Base-by-base conservation (phyloP, 1,140 invertebrate species). In the Melitaea cinxia region DNA sequence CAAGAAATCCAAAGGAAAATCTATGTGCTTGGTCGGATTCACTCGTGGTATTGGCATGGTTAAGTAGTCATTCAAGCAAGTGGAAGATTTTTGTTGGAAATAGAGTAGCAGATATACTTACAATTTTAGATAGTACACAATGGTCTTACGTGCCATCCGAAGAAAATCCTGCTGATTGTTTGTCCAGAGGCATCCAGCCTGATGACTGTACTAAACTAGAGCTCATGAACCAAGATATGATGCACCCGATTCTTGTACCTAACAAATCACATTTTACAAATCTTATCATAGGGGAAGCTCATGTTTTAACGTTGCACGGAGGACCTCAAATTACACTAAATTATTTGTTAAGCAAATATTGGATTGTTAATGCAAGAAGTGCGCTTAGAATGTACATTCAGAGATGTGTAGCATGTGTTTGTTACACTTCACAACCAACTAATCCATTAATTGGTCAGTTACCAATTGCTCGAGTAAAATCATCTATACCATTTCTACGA, bases 11-110 rank as follows among this genome's bases (percentile, higher is more conserved):
- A 37, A 64, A 69, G 50, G 6, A 21, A 7, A 60, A 67, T 21
- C 4, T 63, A 15, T 42, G 30, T 37, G 59, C 54, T 28, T 71
- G 62, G 63, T 63, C 70, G 0, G 70, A 63, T 37, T 68, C 62
- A 12, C 52, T 50, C 1, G 58, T 63, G n/a, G 67, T 73, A 4
- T 37, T 73, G 9, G 58, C 66, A 9, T 73, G 66, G 66, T n/a
- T 68, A n/a, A 61, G 37, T 15, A 65, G 50, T 35, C 65, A 68
- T 53, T 62, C 65, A 21, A 68, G 54, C 23, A 49, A 42, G 3
- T 72, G 70, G 65, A 68, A 65, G 10, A 52, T 45, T 0, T 66
- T 73, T 23, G 56, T 73, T 6, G 63, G 30, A 5, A 73, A 73
- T 53, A 28, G 71, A 3, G 50, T 59, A n/a, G 50, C 60, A 10